Conservation (phyloP, 2,797 vertebrate genomes). For the Phalloptychus januarius region DNA sequence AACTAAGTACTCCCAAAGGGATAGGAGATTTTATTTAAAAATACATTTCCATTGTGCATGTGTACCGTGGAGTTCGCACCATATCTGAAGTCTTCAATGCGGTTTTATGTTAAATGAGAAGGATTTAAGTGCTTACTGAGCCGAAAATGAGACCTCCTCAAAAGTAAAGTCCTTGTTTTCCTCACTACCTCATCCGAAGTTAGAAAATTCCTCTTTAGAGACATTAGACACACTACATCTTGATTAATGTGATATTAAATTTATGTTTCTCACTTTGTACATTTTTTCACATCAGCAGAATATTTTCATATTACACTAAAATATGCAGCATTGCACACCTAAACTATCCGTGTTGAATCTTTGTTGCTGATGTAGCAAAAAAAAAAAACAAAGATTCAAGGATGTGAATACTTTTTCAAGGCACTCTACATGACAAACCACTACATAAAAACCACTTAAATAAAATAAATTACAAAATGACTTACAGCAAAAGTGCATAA, state of each 20-base stretch:
- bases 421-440: neutral
- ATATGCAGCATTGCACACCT: neutral
- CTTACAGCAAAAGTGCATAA: neutral
- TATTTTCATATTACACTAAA: neutral
- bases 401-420: neutral
- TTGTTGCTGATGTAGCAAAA: neutral
- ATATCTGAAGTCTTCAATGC: neutral
- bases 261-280: neutral
- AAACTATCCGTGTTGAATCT: neutral
- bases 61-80: neutral
- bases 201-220: neutral
- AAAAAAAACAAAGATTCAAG: neutral
- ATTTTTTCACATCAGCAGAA: neutral
- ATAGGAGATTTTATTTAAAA: slow-evolving; percentile 4
- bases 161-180: slow-evolving; percentile 2
- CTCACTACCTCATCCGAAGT: slow-evolving; percentile 17
- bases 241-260: neutral
- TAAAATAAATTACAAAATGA: neutral
- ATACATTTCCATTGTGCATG: neutral
- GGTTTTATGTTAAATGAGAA: neutral
- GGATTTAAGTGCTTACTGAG: neutral
- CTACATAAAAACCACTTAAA: neutral
- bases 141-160: slow-evolving; percentile 12
- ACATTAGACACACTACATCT: neutral
- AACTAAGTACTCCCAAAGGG: neutral